Conservation (phyloP, 2,888 invertebrate species). For the Stenchaetothrips biformis region DNA sequence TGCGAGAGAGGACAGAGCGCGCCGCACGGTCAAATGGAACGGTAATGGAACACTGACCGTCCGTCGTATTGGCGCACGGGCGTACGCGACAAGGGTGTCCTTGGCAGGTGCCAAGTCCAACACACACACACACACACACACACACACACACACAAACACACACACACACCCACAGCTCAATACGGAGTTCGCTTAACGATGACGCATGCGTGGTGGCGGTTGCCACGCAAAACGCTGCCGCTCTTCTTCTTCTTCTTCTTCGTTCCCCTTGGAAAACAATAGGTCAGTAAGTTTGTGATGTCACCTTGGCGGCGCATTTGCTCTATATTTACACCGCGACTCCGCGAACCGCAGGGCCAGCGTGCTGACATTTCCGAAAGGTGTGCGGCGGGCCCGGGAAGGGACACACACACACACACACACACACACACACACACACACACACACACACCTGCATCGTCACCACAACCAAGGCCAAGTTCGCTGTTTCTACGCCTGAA, state of each 20-base stretch:
- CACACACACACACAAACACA: neutral
- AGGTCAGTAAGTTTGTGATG: conserved; percentile 20
- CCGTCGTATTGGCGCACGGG: no score
- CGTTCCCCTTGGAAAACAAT: neutral
- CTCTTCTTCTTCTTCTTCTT: no score
- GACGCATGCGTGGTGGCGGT: no score
- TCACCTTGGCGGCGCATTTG: neutral
- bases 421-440: neutral
- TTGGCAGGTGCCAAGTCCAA: neutral
- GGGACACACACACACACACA: neutral
- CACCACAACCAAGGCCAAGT: neutral
- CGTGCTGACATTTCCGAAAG: neutral
- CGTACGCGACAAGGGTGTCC: neutral
- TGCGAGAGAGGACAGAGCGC: neutral
- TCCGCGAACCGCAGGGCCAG: neutral
- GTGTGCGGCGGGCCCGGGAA: no score
- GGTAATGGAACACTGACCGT: neutral
- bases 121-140: no score
- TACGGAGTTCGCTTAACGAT: no score
- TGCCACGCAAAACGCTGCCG: no score
- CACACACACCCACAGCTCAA: no score
- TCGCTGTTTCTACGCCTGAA: neutral
- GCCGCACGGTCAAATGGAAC: neutral
- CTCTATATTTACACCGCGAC: neutral
- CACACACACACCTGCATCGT: neutral